Conservation (phyloP, 2,888 invertebrate species). For the Oscheius myriophilus region DNA sequence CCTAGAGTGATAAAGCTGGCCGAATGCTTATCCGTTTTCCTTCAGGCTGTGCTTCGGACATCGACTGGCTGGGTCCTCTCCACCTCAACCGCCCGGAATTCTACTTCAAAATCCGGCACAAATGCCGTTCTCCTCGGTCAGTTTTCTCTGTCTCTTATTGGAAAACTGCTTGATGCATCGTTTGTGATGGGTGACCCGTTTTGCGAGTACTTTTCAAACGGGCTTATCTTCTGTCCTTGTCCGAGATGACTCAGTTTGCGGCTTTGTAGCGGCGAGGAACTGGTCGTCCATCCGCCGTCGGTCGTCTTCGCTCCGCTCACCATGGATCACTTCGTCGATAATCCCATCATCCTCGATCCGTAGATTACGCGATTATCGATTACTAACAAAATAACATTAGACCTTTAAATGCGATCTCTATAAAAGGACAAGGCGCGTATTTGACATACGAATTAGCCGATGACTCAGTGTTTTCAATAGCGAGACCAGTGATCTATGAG, state of each 20-base stretch:
- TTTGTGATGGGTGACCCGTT: no score
- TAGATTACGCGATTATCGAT: background rate
- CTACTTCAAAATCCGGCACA: constrained; percentile 58
- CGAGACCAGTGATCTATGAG: no score
- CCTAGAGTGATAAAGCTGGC: no score
- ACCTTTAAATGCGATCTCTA: no score
- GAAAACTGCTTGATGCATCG: no score
- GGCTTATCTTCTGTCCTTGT: constrained; percentile 12
- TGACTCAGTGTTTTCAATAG: no score
- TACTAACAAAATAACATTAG: no score
- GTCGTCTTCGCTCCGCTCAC: constrained; percentile 55
- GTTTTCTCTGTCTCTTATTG: no score
- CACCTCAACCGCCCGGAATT: constrained; percentile 61
- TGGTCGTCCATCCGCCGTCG: constrained; percentile 30
- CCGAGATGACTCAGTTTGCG: constrained; percentile 27
- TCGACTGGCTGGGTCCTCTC: constrained; percentile 52
- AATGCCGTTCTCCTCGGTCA: constrained; percentile 41
- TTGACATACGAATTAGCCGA: no score
- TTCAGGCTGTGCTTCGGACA: constrained; percentile 60
- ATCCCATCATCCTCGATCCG: constrained; percentile 58
- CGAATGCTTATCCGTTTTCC: no score
- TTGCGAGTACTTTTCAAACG: no score
- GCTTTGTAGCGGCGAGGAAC: constrained; percentile 37
- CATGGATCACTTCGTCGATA: constrained; percentile 60
- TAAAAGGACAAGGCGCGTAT: no score